These are phyloP conservation scores for Sebastes matsubarae DNA, from an alignment of 2,797 vertebrate genomes.

Conservation along the genomic window DNA sequence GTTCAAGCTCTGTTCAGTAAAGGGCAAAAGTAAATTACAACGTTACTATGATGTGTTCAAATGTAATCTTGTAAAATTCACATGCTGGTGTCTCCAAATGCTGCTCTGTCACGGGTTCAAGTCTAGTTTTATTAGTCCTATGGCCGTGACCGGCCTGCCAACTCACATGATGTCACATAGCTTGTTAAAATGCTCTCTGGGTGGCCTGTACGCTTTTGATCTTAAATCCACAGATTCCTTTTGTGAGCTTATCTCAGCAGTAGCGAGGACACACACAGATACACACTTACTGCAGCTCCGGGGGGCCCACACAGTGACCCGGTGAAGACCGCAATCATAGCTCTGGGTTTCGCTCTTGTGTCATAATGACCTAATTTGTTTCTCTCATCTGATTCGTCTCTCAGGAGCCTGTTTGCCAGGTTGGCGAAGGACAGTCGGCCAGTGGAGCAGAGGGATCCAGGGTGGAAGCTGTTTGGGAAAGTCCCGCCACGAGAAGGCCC, in stretches of 20 bases:
- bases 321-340: background rate
- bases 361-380: background rate
- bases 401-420: slow-evolving; percentile 91
- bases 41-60: too few species aligned
- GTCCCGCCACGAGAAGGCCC: slow-evolving; percentile 82
- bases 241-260: background rate
- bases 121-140: background rate
- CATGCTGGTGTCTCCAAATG: too few species aligned
- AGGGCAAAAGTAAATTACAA: too few species aligned
- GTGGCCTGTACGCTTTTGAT: background rate
- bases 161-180: background rate
- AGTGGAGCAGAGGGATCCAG: slow-evolving; percentile 84
- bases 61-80: too few species aligned
- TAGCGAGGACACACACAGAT: background rate
- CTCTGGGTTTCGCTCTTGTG: background rate
- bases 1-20: too few species aligned
- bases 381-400: background rate
- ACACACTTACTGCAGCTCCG: background rate
- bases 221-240: background rate
- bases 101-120: background rate
- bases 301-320: background rate
- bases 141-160: background rate
- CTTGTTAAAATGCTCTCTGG: background rate
- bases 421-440: slow-evolving; percentile 83
- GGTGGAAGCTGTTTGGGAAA: slow-evolving; percentile 94